Evolutionary conservation across 1,140 invertebrate genomes (phyloP), one percentile per base, ranked within the genome.

Genomic region (Ectropis grisescens): DNA sequence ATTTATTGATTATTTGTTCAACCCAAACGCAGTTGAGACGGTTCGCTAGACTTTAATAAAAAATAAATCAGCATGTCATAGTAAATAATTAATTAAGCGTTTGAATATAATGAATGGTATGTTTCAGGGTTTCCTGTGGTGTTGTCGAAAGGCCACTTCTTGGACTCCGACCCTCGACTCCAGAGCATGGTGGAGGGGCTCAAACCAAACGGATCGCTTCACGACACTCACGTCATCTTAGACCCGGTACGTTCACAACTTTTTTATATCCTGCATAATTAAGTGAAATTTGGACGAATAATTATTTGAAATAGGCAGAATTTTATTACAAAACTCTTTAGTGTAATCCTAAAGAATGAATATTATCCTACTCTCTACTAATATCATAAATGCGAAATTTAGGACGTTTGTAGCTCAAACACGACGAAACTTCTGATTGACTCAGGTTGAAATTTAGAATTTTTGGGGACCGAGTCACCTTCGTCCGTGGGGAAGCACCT

Each of bases 71-170:
- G 3, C 13, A 29, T 8, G 2, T 13, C 9, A 7, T 8, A 8
- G 3, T 29, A 29, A 13, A 29, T 29, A 10, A 12, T 11, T 10
- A 6, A 32, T 13, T 29, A 5, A 4, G 16, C 14, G n/a, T n/a
- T n/a, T 30, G 14, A 15, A 16, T 24, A 23, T 31, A 10, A n/a
- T n/a, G n/a, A n/a, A n/a, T n/a, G n/a, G n/a, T n/a, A 33, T 33
- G 13, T 72, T 68, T 5, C 50, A 91, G 89, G 82, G 49, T 84
- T 93, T 11, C 90, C 89, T 1, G 71, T 88, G 6, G 86, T 86
- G 0, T 70, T 93, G 15, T 94, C 93, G 1, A 87, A 89, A 51
- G 93, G 93, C 0, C 94, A 96, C 71, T 96, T 94, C 47, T 82
- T 89, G 33, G 66, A 89, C 28, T 86, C 85, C 0, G 89, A 93